Conservation (phyloP, 2,888 invertebrate species). For the Aphidoletes aphidimyza region DNA sequence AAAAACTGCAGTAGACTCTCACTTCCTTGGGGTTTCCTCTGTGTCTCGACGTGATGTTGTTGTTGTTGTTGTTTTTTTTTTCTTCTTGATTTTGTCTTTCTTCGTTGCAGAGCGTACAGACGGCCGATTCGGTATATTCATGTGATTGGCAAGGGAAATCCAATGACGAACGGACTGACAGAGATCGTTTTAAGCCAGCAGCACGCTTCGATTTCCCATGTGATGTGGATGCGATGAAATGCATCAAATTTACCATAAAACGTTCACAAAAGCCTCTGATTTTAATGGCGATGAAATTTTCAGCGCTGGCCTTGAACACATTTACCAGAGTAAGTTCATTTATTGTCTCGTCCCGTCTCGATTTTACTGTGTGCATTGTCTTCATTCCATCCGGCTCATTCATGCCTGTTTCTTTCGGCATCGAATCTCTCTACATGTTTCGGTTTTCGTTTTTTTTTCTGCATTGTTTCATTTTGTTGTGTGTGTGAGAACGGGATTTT, state of each 20-base stretch:
- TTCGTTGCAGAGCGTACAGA: conserved; percentile 61
- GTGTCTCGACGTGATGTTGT: no score
- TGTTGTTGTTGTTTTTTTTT: background rate
- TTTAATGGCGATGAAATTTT: conserved; percentile 65
- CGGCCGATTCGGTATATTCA: conserved; percentile 60
- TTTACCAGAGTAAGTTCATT: conserved; percentile 62
- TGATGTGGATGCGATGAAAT: conserved; percentile 60
- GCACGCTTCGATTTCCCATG: conserved; percentile 57
- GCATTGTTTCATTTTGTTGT: background rate
- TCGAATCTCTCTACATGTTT: no score
- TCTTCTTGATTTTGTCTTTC: background rate
- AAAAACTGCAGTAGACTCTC: no score
- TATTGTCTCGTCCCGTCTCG: background rate
- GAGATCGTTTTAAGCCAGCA: background rate
- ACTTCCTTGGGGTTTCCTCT: no score
- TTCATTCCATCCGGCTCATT: no score
- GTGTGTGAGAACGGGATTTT: background rate
- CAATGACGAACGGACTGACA: background rate
- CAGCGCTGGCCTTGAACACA: conserved; percentile 64
- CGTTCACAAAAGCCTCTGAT: conserved; percentile 63
- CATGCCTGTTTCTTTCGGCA: no score
- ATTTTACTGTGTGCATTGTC: background rate
- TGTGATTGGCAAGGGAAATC: conserved; percentile 62
- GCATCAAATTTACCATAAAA: conserved; percentile 62
- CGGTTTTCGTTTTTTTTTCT: background rate